Conservation (phyloP, 1,140 invertebrate species). For the Orussus abietinus region DNA sequence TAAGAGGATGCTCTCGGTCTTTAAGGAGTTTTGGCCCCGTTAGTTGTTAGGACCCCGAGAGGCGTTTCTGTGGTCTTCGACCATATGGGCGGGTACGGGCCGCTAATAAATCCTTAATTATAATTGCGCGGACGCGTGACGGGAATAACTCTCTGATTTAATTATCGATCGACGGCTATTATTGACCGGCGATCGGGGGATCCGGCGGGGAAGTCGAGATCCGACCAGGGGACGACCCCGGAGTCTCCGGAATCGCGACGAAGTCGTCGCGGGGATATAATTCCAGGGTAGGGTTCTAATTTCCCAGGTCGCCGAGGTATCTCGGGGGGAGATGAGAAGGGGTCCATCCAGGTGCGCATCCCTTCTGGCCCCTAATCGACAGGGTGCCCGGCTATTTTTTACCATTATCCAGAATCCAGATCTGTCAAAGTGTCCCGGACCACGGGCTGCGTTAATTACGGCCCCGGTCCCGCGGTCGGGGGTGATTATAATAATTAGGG, state of each 20-base stretch:
- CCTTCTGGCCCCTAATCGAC: too few species aligned
- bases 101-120: slow-evolving; percentile 57
- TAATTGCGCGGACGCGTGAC: slow-evolving; percentile 53
- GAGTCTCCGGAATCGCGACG: too few species aligned
- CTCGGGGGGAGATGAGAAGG: too few species aligned
- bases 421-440: slow-evolving; percentile 52
- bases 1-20: slow-evolving; percentile 32
- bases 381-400: slow-evolving; percentile 35
- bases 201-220: too few species aligned
- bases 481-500: slow-evolving; percentile 56
- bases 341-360: too few species aligned
- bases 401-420: slow-evolving; percentile 49
- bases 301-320: too few species aligned
- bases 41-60: slow-evolving; percentile 48
- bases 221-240: too few species aligned
- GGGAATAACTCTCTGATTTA: slow-evolving; percentile 53
- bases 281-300: too few species aligned
- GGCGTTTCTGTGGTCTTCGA: slow-evolving; percentile 49
- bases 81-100: slow-evolving; percentile 23
- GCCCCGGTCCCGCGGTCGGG: slow-evolving; percentile 30
- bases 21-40: slow-evolving; percentile 50
- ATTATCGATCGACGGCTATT: slow-evolving; percentile 46
- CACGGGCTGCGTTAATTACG: slow-evolving; percentile 50
- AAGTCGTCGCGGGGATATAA: too few species aligned
- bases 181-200: slow-evolving; percentile 12